Evolutionary conservation across 2,113 vertebrate species (phyloP).

Genomic region (Cisticola juncidis): DNA sequence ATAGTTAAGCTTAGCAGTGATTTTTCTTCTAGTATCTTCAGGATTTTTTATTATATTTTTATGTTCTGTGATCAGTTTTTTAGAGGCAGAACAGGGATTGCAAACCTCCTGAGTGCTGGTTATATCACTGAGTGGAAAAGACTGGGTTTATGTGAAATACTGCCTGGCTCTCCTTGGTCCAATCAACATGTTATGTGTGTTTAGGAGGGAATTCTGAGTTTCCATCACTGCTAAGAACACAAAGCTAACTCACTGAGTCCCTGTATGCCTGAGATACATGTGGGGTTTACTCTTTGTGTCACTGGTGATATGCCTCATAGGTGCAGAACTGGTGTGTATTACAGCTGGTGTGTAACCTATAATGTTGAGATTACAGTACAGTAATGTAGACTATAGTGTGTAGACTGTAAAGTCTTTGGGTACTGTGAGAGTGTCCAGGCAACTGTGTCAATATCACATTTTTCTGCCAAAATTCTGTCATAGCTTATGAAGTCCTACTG

Average conservation of each 20-base stretch:
- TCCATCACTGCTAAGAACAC: accelerated
- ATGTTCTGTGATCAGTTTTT: not conserved
- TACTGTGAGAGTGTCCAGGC: not conserved
- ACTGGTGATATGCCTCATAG: accelerated
- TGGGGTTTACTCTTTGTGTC: accelerated
- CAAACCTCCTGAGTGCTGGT: not conserved
- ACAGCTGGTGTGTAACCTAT: not conserved
- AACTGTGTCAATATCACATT: not conserved
- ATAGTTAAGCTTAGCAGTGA: not conserved
- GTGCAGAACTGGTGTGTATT: not conserved
- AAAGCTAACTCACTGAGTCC: not conserved
- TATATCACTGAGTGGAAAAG: not conserved
- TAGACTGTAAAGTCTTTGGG: not conserved
- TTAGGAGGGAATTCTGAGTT: not conserved
- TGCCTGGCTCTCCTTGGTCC: not conserved
- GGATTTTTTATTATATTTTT: not conserved
- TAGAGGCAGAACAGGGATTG: not conserved
- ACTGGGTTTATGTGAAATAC: not conserved
- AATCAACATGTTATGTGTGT: not conserved
- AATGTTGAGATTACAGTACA: not conserved
- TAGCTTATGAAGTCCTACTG: not conserved
- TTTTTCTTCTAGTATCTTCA: not conserved
- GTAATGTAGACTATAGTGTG: too few relatives aligned
- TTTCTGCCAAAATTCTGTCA: not conserved
- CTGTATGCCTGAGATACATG: accelerated